Conservation (phyloP, 2,888 invertebrate species). For the Bellardia pandia region DNA sequence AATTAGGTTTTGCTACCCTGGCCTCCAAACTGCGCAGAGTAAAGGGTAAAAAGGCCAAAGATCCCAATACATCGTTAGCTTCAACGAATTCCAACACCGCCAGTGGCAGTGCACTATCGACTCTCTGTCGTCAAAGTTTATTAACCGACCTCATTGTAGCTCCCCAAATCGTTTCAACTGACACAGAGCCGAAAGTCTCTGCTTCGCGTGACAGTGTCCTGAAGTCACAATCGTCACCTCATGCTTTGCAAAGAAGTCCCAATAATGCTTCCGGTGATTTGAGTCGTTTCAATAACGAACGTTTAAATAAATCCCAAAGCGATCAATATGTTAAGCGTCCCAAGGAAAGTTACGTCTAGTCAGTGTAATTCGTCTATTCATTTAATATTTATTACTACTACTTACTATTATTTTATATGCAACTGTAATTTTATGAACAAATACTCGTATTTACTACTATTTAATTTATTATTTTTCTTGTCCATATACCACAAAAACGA, state of each 20-base stretch:
- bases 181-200: constrained; percentile 12
- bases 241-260: constrained; percentile 74
- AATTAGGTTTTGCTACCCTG: constrained; percentile 85
- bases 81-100: constrained; percentile 73
- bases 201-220: constrained; percentile 75
- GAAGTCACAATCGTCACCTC: constrained; percentile 82
- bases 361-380: constrained; percentile 36
- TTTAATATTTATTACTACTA: constrained; percentile 17
- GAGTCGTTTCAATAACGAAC: constrained; percentile 74
- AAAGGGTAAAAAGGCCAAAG: constrained; percentile 83
- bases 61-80: constrained; percentile 29
- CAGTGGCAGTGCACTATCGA: constrained; percentile 87
- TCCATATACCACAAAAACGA: constrained; percentile 34
- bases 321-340: constrained; percentile 81
- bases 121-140: constrained; percentile 90
- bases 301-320: constrained; percentile 82
- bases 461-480: constrained; percentile 27
- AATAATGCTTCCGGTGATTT: constrained; percentile 58
- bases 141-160: constrained; percentile 86
- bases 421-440: constrained; percentile 21
- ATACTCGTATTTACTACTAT: constrained; percentile 39
- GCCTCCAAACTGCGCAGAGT: constrained; percentile 87
- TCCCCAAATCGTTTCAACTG: constrained; percentile 74
- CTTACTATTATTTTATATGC: background rate
- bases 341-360: constrained; percentile 82